Evolutionary conservation across 1,140 invertebrate species (phyloP).

Genomic region (Apis dorsata): DNA sequence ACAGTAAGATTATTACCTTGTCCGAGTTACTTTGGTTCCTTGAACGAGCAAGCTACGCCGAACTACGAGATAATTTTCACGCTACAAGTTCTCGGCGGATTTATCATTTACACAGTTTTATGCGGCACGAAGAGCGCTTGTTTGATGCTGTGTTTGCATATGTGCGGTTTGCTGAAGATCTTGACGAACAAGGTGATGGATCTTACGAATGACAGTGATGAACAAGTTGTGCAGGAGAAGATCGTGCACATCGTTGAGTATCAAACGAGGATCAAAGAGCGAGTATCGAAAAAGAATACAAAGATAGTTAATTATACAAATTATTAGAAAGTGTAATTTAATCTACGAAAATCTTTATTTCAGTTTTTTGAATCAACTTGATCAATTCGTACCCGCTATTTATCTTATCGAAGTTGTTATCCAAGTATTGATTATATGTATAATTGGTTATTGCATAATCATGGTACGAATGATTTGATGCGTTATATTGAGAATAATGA

Average conservation of each 20-base stretch:
- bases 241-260: conserved; percentile 37
- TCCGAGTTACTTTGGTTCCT: conserved; percentile 48
- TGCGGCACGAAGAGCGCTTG: conserved; percentile 35
- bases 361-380: conserved; percentile 37
- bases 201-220: not conserved
- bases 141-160: conserved; percentile 47
- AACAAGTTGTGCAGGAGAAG: not conserved
- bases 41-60: conserved; percentile 42
- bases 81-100: conserved; percentile 45
- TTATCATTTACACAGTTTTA: conserved; percentile 37
- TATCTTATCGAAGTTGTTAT: conserved; percentile 57
- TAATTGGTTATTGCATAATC: conserved; percentile 48
- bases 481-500: no score
- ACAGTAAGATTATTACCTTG: conserved; percentile 49
- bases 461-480: conserved; percentile 19
- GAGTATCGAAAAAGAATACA: not conserved
- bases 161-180: conserved; percentile 47
- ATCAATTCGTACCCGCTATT: conserved; percentile 39
- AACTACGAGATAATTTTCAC: conserved; percentile 60
- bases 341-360: not conserved
- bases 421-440: conserved; percentile 60
- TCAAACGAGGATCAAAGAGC: conserved; percentile 32
- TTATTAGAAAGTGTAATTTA: not conserved
- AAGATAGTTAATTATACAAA: no score
- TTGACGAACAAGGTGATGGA: conserved; percentile 37